Evolutionary conservation across 1,140 invertebrate genomes (phyloP), one percentile per base, ranked within the genome.

Genomic region (Littorina saxatilis): DNA sequence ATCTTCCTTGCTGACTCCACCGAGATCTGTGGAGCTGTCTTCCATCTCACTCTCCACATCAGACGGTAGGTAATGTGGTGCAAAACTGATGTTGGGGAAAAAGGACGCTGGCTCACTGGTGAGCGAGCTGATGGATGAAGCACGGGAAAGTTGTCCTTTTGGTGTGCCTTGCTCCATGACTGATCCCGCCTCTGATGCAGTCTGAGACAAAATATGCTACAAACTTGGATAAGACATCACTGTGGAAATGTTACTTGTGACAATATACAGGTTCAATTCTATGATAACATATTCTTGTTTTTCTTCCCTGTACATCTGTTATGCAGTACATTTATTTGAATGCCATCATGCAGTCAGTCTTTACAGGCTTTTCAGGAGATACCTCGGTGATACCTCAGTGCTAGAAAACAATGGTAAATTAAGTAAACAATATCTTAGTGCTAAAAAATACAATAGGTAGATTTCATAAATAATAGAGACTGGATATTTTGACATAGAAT

Each of bases 21-120:
- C 87, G 13, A 91, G 81, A 73, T 88, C 90, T 5, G 86, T 82
- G 13, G 85, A 79, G 0, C 84, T 80, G 35, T 91, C 91, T 50
- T 92, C 91, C 58, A 91, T 86, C 72, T 92, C 91, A 82, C 91
- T 91, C 81, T 92, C 91, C 52, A 89, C 88, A 81, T 92, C 91
- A 7, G 90, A 91, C 1, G 91, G 91, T n/a, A 91, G 70, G 5
- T 86, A 90, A 37, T 88, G 88, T 2, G 86, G 81, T 15, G 82
- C 79, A 66, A 88, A 84, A 35, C 84, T 86, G 20, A 85, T 79
- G 70, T 84, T 86, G 32, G 84, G 85, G 47, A 88, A 90, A 77
- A 88, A 91, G 2, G 88, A 87, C 9, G 84, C 87, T 15, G 61
- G 5, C n/a, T 91, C 90, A 82, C 89, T 90, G 27, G 89, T 88